These are phyloP conservation scores for Caradrina kadenii DNA, from an alignment of 2,888 invertebrate species.

Conservation along the genomic window DNA sequence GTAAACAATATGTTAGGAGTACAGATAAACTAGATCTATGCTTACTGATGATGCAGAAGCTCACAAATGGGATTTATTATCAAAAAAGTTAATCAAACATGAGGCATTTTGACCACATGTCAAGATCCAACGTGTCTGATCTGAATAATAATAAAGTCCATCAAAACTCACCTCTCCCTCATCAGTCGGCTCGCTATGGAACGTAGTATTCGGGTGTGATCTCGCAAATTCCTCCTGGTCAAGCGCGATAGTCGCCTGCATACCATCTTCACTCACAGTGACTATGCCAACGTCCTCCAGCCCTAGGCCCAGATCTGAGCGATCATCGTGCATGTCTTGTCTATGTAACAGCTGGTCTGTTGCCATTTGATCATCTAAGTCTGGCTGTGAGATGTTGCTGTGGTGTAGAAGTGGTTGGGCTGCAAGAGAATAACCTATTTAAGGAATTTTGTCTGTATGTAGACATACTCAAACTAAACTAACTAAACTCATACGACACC, in stretches of 20 bases:
- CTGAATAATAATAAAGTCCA: background rate
- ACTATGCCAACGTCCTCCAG: slow-evolving; percentile 85
- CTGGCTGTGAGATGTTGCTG: slow-evolving; percentile 79
- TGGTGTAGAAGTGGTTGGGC: slow-evolving; percentile 81
- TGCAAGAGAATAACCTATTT: slow-evolving; percentile 56
- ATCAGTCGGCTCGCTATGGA: slow-evolving; percentile 86
- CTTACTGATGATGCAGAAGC: background rate
- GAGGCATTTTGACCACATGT: too few relatives aligned
- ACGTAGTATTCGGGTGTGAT: slow-evolving; percentile 88
- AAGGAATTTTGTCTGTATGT: too few relatives aligned
- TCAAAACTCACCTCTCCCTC: slow-evolving; percentile 76
- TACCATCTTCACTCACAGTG: slow-evolving; percentile 83
- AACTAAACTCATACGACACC: too few relatives aligned
- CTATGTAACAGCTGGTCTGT: slow-evolving; percentile 79
- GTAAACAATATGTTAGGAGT: background rate
- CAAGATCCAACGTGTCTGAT: background rate
- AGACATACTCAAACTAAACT: too few relatives aligned
- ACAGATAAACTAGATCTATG: background rate
- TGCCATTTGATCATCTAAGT: slow-evolving; percentile 86
- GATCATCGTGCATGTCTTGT: slow-evolving; percentile 68
- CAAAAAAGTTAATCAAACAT: too few relatives aligned
- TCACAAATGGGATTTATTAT: too few relatives aligned
- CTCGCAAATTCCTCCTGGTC: slow-evolving; percentile 88
- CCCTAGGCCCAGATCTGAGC: slow-evolving; percentile 76
- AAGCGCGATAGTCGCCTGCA: slow-evolving; percentile 79